Base-by-base conservation (phyloP, 2,797 vertebrate genomes). In the Anguilla anguilla region DNA sequence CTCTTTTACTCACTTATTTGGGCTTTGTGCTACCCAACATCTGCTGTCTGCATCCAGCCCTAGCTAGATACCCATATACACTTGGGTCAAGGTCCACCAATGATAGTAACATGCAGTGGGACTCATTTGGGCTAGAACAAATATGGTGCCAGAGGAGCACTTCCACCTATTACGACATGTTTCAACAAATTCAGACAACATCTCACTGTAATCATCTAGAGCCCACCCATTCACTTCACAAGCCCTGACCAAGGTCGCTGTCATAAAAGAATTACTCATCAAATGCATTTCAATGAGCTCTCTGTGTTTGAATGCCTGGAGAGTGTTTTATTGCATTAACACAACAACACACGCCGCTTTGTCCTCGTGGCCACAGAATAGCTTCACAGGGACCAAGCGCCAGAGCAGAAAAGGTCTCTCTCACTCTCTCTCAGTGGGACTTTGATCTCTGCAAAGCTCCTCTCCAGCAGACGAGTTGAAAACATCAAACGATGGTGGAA, bases 401-500 rank as follows among this genome's bases (percentile, higher is more conserved):
- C n/a, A 79, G 43, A 61, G 31, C 57, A 43, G 28, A 59, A 22
- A n/a, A 64, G 61, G 72, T 31, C 61, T 83, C 85, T 83, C 43
- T 83, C 57, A 55, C 55, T 7, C 88, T 31, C 3, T 74, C 55
- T 85, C 87, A 67, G 22, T 84, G 85, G 74, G 25, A 11, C 88
- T 88, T 88, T 86, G 88, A 88, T 88, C 87, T 88, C 72, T 4
- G 57, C 83, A 39, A 53, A 64, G 53, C 69, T 72, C 49, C 35
- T 77, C 87, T 77, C 35, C 64, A 31, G 83, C 15, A 39, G 35
- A 83, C n/a, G 10, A 87, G 87, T 72, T 84, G 57, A 51, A 35
- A 39, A 83, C 88, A 86, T 86, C 88, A 86, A 86, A 83, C 55
- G n/a, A 55, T 51, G 46, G 55, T 31, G 28, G 74, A 39, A 83